phyloP scores from a whole-genome alignment of 1,140 invertebrate species.

The Drosophila pseudoobscura region DNA sequence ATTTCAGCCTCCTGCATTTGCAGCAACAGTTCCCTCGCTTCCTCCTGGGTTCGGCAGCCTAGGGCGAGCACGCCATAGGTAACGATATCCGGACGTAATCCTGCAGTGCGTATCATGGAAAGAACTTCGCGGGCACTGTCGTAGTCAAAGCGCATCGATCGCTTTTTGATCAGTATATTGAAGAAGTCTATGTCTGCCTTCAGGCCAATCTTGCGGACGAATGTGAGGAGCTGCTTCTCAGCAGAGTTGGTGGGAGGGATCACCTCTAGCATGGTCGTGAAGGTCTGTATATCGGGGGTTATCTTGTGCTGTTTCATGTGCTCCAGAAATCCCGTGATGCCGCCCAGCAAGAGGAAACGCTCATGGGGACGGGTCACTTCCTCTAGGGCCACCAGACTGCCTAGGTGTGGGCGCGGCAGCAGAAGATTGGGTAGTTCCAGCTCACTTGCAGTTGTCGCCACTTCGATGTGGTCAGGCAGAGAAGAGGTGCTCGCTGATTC shows the following conservation, averaged over 20 bases:
- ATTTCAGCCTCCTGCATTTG: constrained; percentile 88
- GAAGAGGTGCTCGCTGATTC: not conserved
- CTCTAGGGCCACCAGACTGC: constrained; percentile 85
- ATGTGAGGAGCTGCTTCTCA: constrained; percentile 87
- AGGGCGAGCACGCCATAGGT: constrained; percentile 94
- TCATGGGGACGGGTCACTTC: constrained; percentile 86
- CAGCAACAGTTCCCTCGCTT: constrained; percentile 86
- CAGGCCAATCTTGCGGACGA: constrained; percentile 86
- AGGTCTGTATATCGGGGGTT: constrained; percentile 90
- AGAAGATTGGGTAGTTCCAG: constrained; percentile 85
- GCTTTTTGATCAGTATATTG: constrained; percentile 93
- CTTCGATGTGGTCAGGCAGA: constrained; percentile 27
- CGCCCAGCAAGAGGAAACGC: constrained; percentile 92
- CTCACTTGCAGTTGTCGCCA: constrained; percentile 13
- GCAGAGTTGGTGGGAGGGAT: constrained; percentile 87
- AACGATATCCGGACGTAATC: constrained; percentile 88
- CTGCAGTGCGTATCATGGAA: constrained; percentile 85
- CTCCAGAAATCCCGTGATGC: constrained; percentile 88
- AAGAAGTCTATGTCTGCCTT: constrained; percentile 91
- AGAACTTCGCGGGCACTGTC: constrained; percentile 87
- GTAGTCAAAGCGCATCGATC: constrained; percentile 87
- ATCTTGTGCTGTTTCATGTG: constrained; percentile 88
- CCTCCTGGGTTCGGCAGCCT: constrained; percentile 86
- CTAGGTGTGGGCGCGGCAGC: constrained; percentile 84
- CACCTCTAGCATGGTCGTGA: constrained; percentile 89